Percentiles rank a stretch among this genome's conserved stretches.
Evolutionary conservation across 2,888 invertebrate genomes (phyloP).

Genomic region (Petrolisthes cinctipes): DNA sequence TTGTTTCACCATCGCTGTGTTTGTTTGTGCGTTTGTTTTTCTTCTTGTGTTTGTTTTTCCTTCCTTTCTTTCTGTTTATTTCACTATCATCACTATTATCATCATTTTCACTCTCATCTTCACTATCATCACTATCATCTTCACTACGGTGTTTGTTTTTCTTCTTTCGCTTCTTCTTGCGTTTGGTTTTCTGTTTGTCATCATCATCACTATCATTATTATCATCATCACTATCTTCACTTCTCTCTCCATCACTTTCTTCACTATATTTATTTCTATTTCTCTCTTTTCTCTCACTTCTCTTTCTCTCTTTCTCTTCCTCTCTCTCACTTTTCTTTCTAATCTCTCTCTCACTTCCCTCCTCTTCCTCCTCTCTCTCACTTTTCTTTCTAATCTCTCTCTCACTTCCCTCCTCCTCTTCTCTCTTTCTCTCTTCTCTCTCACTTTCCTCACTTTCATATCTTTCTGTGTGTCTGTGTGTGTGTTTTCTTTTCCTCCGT

Average conservation of each 20-base stretch:
- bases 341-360: no score
- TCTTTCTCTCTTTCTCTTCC: no score
- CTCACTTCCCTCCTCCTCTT: background rate
- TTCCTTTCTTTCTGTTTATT: conserved; percentile 9
- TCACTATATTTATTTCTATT: background rate
- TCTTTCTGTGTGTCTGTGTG: background rate
- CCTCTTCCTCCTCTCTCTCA: background rate
- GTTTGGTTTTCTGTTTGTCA: conserved; percentile 9
- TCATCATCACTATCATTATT: conserved; percentile 15
- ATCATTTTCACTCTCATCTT: background rate
- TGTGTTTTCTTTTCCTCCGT: background rate
- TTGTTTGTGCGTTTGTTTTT: conserved; percentile 10
- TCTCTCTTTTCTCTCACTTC: background rate
- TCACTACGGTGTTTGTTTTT: conserved; percentile 28
- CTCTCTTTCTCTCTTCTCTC: no score
- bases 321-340: no score
- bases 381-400: background rate
- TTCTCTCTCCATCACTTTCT: background rate
- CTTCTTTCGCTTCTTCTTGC: conserved; percentile 49
- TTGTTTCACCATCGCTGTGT: conserved; percentile 19
- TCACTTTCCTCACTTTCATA: background rate
- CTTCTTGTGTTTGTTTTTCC: conserved; percentile 11
- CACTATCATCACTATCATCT: background rate
- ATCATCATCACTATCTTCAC: conserved; percentile 13
- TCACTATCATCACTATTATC: conserved; percentile 21